A percentile compares a stretch with the other conserved stretches of the same genome.
Evolutionary conservation across 2,888 invertebrate species (phyloP).

Genomic region (Dorcus parallelipipedus): DNA sequence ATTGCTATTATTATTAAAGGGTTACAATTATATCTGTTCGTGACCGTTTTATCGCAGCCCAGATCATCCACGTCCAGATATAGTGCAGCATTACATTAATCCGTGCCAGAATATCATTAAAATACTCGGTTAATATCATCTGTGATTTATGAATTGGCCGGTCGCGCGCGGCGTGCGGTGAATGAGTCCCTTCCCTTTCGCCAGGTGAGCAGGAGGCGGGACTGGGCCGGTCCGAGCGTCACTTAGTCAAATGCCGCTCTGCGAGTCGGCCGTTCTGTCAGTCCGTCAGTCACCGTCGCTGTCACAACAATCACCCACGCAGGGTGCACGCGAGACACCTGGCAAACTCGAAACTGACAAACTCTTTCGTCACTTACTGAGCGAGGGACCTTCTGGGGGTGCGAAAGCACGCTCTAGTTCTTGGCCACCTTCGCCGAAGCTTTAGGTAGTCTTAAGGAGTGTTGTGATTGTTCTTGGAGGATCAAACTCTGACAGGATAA

Average conservation of each 20-base stretch:
- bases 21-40: conserved; percentile 23
- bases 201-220: conserved; percentile 47
- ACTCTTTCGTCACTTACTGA: background rate
- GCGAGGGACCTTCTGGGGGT: background rate
- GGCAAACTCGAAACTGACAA: background rate
- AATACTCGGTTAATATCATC: conserved; percentile 38
- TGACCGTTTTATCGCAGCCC: conserved; percentile 19
- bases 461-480: conserved; percentile 25
- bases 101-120: conserved; percentile 36
- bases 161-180: conserved; percentile 37
- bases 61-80: conserved; percentile 23
- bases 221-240: conserved; percentile 46
- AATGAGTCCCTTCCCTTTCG: conserved; percentile 48
- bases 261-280: conserved; percentile 37
- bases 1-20: conserved; percentile 18
- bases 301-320: conserved; percentile 35
- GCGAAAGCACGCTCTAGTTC: background rate
- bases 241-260: conserved; percentile 48
- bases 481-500: conserved; percentile 21
- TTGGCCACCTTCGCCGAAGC: conserved; percentile 8
- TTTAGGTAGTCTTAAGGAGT: conserved; percentile 22
- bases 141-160: conserved; percentile 46
- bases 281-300: conserved; percentile 32
- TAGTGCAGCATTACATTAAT: conserved; percentile 26
- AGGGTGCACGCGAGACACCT: conserved; percentile 2